Conservation (phyloP, 2,888 invertebrate genomes). For the Baronia brevicornis region DNA sequence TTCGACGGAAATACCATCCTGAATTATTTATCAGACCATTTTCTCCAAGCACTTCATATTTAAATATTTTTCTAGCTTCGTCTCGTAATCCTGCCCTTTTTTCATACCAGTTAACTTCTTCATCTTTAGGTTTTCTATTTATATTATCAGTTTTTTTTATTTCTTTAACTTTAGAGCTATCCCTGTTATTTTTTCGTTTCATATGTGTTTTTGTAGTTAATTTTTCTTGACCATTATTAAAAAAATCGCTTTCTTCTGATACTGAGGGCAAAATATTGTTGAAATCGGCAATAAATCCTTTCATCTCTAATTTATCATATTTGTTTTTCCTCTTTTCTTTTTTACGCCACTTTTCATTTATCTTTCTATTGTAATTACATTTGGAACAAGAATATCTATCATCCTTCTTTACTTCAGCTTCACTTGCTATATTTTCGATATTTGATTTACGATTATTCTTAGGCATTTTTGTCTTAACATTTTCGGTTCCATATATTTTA, state of each 20-base stretch:
- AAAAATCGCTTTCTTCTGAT: slow-evolving; percentile 37
- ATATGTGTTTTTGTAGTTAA: slow-evolving; percentile 32
- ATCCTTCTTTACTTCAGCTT: slow-evolving; percentile 56
- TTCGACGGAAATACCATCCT: slow-evolving; percentile 65
- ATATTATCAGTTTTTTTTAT: slow-evolving; percentile 18
- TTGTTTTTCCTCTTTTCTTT: slow-evolving; percentile 61
- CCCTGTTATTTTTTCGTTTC: slow-evolving; percentile 19
- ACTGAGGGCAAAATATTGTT: slow-evolving; percentile 43
- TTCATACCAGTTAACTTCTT: slow-evolving; percentile 44
- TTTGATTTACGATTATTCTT: slow-evolving; percentile 60
- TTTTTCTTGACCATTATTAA: slow-evolving; percentile 27
- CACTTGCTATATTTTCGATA: slow-evolving; percentile 35
- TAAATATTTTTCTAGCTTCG: slow-evolving; percentile 52
- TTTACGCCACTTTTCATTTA: slow-evolving; percentile 50
- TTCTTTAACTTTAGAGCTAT: slow-evolving; percentile 29
- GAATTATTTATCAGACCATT: slow-evolving; percentile 46
- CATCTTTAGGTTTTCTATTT: slow-evolving; percentile 13
- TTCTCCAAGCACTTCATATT: slow-evolving; percentile 50
- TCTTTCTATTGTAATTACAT: slow-evolving; percentile 48
- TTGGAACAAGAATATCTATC: slow-evolving; percentile 50
- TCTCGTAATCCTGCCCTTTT: slow-evolving; percentile 46
- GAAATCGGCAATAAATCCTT: slow-evolving; percentile 57
- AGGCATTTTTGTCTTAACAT: slow-evolving; percentile 36
- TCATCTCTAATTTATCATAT: slow-evolving; percentile 66
- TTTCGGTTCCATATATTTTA: slow-evolving; percentile 21